These are phyloP conservation scores for Temnothorax unifasciatus DNA, from an alignment of 2,888 invertebrate species.

Conservation along the genomic window DNA sequence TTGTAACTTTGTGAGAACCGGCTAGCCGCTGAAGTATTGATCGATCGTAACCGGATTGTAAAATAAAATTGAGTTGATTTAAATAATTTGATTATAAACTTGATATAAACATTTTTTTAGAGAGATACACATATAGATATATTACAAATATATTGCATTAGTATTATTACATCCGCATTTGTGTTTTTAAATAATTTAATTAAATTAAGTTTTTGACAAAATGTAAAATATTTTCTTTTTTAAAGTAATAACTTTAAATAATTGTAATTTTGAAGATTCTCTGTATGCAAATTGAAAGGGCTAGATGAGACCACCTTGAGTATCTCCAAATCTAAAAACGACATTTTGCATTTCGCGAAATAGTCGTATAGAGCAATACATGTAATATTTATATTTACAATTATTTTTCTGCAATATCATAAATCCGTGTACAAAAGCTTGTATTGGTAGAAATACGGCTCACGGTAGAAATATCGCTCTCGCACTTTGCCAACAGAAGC, in stretches of 20 bases:
- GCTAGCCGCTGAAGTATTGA: slow-evolving; percentile 26
- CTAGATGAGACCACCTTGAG: neutral
- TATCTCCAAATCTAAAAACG: neutral
- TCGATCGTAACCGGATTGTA: neutral
- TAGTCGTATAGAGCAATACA: neutral
- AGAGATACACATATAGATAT: neutral
- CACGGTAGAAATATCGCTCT: neutral
- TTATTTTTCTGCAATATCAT: neutral
- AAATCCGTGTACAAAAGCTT: neutral
- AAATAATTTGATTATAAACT: slow-evolving; percentile 4
- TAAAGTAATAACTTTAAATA: neutral
- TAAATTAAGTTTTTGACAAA: neutral
- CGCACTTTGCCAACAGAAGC: slow-evolving; percentile 31
- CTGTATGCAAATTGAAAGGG: neutral
- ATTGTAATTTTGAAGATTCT: neutral
- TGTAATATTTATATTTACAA: neutral
- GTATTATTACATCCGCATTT: neutral
- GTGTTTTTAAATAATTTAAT: neutral
- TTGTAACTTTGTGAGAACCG: slow-evolving; percentile 34
- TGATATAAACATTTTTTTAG: neutral
- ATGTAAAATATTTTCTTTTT: neutral
- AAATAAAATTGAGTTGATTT: slow-evolving; percentile 18
- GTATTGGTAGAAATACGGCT: neutral
- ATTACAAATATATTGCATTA: neutral
- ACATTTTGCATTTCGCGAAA: neutral